Evolutionary conservation across 2,113 vertebrate genomes (phyloP).

Genomic region (Arenaria interpres): DNA sequence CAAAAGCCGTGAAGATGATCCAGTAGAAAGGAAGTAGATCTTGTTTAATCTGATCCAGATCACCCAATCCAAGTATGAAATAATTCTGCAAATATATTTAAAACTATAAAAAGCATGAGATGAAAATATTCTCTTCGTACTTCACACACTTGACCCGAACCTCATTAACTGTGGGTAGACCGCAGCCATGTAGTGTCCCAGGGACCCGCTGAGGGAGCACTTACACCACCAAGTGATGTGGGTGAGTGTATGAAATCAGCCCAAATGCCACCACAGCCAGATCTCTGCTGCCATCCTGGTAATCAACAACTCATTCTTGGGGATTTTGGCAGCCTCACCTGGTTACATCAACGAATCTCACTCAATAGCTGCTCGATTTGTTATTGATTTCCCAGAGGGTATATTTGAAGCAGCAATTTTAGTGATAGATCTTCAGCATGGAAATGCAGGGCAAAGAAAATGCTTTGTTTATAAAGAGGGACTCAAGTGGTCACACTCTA

Average conservation of each 20-base stretch:
- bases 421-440: neutral
- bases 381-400: conserved; percentile 64
- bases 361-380: conserved; percentile 52
- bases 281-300: neutral
- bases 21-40: neutral
- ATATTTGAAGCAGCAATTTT: conserved; percentile 31
- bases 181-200: neutral
- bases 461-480: neutral
- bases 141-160: neutral
- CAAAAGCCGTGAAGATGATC: neutral
- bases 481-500: neutral
- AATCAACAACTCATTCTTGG: conserved; percentile 29
- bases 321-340: conserved; percentile 51
- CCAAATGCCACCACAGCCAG: neutral
- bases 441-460: conserved; percentile 15
- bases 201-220: neutral
- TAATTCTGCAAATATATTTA: neutral
- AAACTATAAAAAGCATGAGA: neutral
- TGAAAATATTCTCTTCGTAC: neutral
- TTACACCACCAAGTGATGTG: neutral
- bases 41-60: neutral
- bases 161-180: neutral
- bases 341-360: conserved; percentile 49
- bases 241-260: neutral
- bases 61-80: neutral